Evolutionary conservation across 2,888 invertebrate genomes (phyloP), one percentile per base, ranked within the genome.

Genomic region (Allolobophora icterica): DNA sequence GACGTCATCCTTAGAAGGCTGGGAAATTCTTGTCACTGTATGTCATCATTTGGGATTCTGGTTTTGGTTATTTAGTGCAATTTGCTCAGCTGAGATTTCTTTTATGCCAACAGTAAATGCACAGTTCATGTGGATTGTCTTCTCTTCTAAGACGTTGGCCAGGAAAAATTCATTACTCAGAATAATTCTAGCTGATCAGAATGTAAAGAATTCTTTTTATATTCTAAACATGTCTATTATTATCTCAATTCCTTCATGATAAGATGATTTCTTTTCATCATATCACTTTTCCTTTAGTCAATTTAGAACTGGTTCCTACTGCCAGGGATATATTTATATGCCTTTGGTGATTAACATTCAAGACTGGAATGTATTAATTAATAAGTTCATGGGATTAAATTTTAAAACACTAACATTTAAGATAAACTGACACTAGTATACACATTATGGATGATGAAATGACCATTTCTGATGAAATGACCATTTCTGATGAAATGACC

Each of bases 131-230:
- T 71, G 30, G 8, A n/a, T 71, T 8, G 8, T 71, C 30, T n/a
- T 21, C 4, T 30, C n/a, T 30, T 71, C n/a, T 0, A 71, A 71
- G 71, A 71, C n/a, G 30, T 71, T 71, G 8, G 1, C 71, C 11
- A n/a, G 71, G n/a, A 71, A 30, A 71, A n/a, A 71, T 71, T n/a
- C 30, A 71, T 30, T 71, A n/a, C 71, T 71, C 11, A n/a, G 71
- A 71, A 71, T 71, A 71, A 71, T 71, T 71, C 71, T 45, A 45
- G 45, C 45, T 71, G 71, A 71, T 71, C n/a, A 71, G 71, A 71
- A 71, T n/a, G 30, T 71, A 71, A 71, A n/a, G 2, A 71, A n/a
- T 71, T 71, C 71, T 71, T 52, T 71, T 52, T 71, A n/a, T 11
- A 13, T 30, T 30, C 71, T 71, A 71, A 71, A 71, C 71, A n/a